Evolutionary conservation across 2,888 invertebrate genomes (phyloP).

Genomic region (Odiellus spinosus): DNA sequence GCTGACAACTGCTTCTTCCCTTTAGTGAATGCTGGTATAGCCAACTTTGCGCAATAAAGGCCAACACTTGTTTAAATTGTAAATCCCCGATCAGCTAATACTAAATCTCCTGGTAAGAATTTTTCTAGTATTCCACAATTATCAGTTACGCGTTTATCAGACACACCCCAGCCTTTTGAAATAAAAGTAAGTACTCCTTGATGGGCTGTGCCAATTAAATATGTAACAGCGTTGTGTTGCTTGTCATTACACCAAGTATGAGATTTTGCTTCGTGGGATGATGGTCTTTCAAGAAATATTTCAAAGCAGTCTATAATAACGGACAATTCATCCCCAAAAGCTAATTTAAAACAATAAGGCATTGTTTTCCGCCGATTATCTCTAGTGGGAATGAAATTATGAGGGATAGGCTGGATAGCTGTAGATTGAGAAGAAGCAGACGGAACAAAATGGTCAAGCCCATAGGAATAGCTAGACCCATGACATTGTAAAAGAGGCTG

Average conservation of each 20-base stretch:
- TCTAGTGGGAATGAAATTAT: no score
- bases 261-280: conserved; percentile 2
- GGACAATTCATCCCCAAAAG: no score
- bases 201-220: conserved; percentile 19
- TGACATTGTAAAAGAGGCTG: no score
- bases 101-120: conserved; percentile 15
- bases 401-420: no score
- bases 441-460: no score
- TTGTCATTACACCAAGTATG: conserved; percentile 20
- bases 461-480: no score
- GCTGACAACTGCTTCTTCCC: no score
- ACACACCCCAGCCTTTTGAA: conserved; percentile 18
- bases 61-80: conserved; percentile 10
- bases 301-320: conserved; percentile 4
- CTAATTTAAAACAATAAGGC: no score
- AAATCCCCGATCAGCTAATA: conserved; percentile 21
- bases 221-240: conserved; percentile 21
- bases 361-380: no score
- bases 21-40: no score
- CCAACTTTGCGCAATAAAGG: no score
- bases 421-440: no score
- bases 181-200: conserved; percentile 20
- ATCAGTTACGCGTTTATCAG: conserved; percentile 22
- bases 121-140: conserved; percentile 15
- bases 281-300: background rate